Conservation (phyloP, 2,888 invertebrate genomes). For the Malacosoma neustria region DNA sequence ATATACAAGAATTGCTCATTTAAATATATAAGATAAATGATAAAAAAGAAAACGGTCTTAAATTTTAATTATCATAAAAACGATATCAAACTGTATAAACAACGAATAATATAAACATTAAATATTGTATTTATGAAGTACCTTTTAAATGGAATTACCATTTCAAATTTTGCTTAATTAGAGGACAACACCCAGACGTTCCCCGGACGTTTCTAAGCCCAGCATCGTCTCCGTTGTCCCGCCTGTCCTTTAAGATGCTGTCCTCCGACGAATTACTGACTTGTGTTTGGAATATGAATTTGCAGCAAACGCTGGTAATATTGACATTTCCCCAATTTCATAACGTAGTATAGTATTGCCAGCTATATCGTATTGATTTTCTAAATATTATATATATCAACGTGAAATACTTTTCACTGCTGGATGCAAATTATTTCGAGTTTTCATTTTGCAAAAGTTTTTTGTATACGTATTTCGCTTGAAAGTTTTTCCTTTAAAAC, state of each 20-base stretch:
- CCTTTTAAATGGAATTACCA: neutral
- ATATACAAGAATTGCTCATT: too few species aligned
- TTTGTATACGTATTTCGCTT: too few species aligned
- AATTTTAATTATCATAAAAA: too few species aligned
- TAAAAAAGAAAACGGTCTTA: too few species aligned
- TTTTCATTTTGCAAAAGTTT: too few species aligned
- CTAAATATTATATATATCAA: too few species aligned
- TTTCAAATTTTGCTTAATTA: neutral
- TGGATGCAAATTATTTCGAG: too few species aligned
- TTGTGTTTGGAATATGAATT: slow-evolving; percentile 6
- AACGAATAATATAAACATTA: too few species aligned
- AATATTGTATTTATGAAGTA: neutral
- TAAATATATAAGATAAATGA: too few species aligned
- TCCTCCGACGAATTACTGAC: neutral
- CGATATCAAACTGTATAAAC: too few species aligned
- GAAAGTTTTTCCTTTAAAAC: too few species aligned
- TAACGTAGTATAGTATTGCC: neutral
- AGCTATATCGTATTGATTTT: neutral
- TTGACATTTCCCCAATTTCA: neutral
- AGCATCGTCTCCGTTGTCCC: neutral
- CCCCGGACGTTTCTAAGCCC: neutral
- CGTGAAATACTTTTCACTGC: too few species aligned
- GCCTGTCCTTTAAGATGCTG: neutral
- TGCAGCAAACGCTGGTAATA: slow-evolving; percentile 14
- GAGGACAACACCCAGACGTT: neutral